Evolutionary conservation across 2,888 invertebrate species (phyloP).

Genomic region (Orthosia incerta): DNA sequence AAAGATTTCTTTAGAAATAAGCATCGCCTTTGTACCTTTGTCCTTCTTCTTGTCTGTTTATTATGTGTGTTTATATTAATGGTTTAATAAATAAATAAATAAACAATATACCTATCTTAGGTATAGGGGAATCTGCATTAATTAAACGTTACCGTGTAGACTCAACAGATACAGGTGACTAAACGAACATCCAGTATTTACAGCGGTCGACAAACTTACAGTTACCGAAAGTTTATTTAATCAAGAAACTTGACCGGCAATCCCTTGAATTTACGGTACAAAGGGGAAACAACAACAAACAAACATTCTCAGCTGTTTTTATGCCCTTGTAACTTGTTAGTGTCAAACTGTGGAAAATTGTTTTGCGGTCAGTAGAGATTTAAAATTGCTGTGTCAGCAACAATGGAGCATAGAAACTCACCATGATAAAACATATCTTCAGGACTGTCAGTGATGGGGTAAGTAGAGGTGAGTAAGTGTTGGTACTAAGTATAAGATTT

Average conservation of each 20-base stretch:
- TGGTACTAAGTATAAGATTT: not conserved
- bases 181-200: not conserved
- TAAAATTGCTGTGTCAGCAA: not conserved
- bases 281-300: conserved; percentile 12
- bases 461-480: not conserved
- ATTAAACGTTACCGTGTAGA: not conserved
- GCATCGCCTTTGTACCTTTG: too few species aligned
- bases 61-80: too few species aligned
- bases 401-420: not conserved
- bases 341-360: conserved; percentile 6
- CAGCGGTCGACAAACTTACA: not conserved
- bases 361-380: conserved; percentile 3
- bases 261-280: conserved; percentile 10
- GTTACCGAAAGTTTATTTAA: conserved; percentile 32
- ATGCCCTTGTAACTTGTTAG: conserved; percentile 9
- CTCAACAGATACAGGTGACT: too few species aligned
- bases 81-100: not conserved
- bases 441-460: too few species aligned
- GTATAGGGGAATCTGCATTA: not conserved
- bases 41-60: too few species aligned
- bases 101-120: not conserved
- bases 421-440: not conserved
- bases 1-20: too few species aligned
- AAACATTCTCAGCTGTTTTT: conserved; percentile 23
- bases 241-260: conserved; percentile 25